phyloP scores from a whole-genome alignment of 1,140 invertebrate genomes.

The Drosophila parvula region DNA sequence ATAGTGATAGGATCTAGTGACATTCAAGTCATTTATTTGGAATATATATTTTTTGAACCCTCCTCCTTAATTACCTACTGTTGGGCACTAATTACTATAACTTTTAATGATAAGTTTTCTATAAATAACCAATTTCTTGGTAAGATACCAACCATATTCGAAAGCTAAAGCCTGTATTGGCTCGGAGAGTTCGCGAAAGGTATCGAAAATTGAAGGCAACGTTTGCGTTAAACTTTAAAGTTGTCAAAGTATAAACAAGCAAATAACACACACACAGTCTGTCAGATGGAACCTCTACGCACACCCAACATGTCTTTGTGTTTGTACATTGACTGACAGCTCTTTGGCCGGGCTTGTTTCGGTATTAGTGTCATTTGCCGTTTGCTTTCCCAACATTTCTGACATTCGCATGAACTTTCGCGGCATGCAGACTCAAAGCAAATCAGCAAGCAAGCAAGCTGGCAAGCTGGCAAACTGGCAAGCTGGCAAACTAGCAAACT shows the following conservation, averaged over 20 bases:
- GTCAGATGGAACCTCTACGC: not conserved
- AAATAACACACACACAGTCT: not conserved
- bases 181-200: not conserved
- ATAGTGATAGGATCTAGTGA: too few relatives aligned
- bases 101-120: too few relatives aligned
- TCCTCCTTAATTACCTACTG: too few relatives aligned
- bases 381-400: constrained; percentile 53
- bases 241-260: constrained; percentile 9
- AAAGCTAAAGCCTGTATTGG: not conserved
- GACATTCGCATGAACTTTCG: constrained; percentile 64
- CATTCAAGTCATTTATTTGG: too few relatives aligned
- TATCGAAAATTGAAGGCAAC: not conserved
- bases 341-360: constrained; percentile 52
- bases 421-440: constrained; percentile 54
- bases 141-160: too few relatives aligned
- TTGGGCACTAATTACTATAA: too few relatives aligned
- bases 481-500: constrained; percentile 9
- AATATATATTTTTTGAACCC: too few relatives aligned
- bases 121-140: too few relatives aligned
- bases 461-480: not conserved
- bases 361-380: constrained; percentile 74
- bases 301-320: constrained; percentile 31
- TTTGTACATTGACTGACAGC: constrained; percentile 58
- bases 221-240: constrained; percentile 7
- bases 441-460: constrained; percentile 26